These are phyloP conservation scores for Xylophagus ater DNA, from an alignment of 2,888 invertebrate genomes.

Conservation along the genomic window DNA sequence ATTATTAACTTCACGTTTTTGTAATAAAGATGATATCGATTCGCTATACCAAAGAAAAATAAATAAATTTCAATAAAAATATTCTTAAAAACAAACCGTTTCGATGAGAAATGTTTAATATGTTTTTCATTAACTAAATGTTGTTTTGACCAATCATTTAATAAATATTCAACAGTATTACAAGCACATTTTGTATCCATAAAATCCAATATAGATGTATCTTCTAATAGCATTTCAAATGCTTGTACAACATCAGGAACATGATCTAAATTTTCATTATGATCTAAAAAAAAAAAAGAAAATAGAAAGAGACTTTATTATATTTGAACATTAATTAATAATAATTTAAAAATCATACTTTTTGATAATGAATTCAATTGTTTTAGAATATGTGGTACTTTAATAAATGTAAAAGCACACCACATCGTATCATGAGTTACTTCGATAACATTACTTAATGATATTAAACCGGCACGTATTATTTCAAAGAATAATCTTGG, in stretches of 20 bases:
- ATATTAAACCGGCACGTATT: slow-evolving; percentile 78
- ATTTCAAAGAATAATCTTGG: slow-evolving; percentile 79
- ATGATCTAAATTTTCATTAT: slow-evolving; percentile 51
- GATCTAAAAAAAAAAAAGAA: slow-evolving; percentile 17
- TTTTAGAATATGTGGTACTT: slow-evolving; percentile 72
- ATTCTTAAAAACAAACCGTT: slow-evolving; percentile 23
- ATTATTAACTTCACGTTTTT: slow-evolving; percentile 56
- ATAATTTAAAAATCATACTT: slow-evolving; percentile 29
- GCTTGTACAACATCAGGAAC: slow-evolving; percentile 70
- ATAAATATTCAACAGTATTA: slow-evolving; percentile 71
- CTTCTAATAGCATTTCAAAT: slow-evolving; percentile 73
- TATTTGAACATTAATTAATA: neutral
- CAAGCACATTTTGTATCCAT: slow-evolving; percentile 83
- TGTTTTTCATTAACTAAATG: slow-evolving; percentile 70
- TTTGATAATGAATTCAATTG: slow-evolving; percentile 51
- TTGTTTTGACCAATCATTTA: slow-evolving; percentile 71
- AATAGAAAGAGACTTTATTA: neutral
- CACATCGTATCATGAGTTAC: slow-evolving; percentile 80
- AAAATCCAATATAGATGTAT: slow-evolving; percentile 73
- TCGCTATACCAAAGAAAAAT: slow-evolving; percentile 41
- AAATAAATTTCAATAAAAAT: slow-evolving; percentile 24
- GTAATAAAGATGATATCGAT: slow-evolving; percentile 48
- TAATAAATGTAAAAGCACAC: slow-evolving; percentile 89
- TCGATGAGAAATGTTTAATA: slow-evolving; percentile 54
- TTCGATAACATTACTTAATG: slow-evolving; percentile 76